phyloP scores from a whole-genome alignment of 2,113 vertebrate genomes.

The Opisthocomus hoazin region DNA sequence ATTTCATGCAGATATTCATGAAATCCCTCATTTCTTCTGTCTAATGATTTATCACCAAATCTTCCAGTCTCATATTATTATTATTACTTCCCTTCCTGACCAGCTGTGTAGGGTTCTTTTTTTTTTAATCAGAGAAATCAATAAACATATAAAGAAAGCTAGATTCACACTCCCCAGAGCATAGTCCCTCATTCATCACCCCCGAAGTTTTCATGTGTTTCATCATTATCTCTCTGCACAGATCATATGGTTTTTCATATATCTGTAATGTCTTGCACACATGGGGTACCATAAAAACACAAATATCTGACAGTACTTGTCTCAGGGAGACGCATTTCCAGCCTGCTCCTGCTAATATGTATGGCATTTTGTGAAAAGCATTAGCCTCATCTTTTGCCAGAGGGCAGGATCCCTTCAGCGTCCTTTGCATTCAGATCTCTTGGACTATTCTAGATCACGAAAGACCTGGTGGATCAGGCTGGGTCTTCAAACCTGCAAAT shows the following conservation, averaged over 20 bases:
- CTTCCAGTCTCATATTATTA: neutral
- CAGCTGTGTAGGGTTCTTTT: neutral
- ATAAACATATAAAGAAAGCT: constrained; percentile 1
- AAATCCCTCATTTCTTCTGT: neutral
- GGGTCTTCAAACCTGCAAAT: neutral
- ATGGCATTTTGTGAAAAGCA: neutral
- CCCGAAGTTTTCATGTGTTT: neutral
- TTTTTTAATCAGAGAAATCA: constrained; percentile 9
- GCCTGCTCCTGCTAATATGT: neutral
- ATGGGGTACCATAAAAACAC: neutral
- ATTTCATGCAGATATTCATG: neutral
- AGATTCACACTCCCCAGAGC: neutral
- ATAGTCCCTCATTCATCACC: neutral
- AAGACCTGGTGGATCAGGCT: neutral
- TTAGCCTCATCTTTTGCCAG: neutral
- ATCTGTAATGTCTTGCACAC: neutral
- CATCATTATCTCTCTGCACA: neutral
- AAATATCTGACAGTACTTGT: neutral
- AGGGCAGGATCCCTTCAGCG: neutral
- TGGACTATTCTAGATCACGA: neutral
- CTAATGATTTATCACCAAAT: neutral
- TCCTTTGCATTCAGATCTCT: neutral
- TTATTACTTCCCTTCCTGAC: neutral
- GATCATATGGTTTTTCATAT: neutral
- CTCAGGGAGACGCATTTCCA: neutral